Evolutionary conservation across 2,888 invertebrate genomes (phyloP), one percentile per base, ranked within the genome.

Genomic region (Agonum fuliginosum): DNA sequence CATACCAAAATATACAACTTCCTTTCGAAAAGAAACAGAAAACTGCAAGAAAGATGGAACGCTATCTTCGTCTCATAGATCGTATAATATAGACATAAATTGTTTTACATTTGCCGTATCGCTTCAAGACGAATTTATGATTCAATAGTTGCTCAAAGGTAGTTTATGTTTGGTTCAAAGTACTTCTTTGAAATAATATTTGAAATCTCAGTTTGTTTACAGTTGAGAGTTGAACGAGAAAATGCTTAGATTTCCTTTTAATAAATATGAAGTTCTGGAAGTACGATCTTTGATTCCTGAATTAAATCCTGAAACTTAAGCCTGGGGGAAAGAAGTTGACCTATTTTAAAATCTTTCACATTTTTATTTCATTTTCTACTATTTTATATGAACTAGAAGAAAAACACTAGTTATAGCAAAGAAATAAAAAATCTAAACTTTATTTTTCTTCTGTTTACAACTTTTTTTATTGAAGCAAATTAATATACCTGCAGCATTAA

Each of bases 291-390:
- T 30, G 30, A 30, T 62, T 62, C 30, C 8, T 62, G 58, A 62
- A 62, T 62, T 62, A 62, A 62, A 62, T 62, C 58, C 58, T 30
- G 58, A 62, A 54, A 62, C 58, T 62, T 30, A 62, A 62, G 58
- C 30, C 58, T 14, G 17, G 2, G 10, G 58, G 3, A 4, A n/a
- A 62, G 58, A 62, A 30, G 58, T 19, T 62, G 58, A 62, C 58
- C 58, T 62, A 62, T 62, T 62, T 54, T 14, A 27, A n/a, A n/a
- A 0, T 17, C 0, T 22, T 14, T 62, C 58, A 30, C 30, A 14
- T 30, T 27, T 34, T 17, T 30, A 30, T 58, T 51, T 34, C 22
- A 17, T 51, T 51, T 51, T 51, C 22, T 10, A n/a, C n/a, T 34
- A 34, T 34, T 34, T 34, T 12, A 20, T 22, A 22, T 20, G 12